Evolutionary conservation across 2,797 vertebrate genomes (phyloP), one percentile per base, ranked within the genome.

Genomic region (Microtus californicus): DNA sequence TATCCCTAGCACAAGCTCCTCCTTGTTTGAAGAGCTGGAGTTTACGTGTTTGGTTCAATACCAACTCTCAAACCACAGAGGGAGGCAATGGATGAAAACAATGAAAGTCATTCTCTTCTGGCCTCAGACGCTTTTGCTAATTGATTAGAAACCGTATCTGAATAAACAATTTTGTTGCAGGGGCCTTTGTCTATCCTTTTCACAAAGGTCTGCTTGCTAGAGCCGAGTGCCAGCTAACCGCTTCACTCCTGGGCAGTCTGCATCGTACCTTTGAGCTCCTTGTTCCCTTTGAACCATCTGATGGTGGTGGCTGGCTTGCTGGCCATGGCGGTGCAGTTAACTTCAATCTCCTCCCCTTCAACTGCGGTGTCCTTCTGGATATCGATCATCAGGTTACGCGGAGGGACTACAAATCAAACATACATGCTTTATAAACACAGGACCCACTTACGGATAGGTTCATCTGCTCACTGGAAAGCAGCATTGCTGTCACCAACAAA

Each of bases 251-350:
- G 51, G 77, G 43, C 15, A 51, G 3, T 23, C 34, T 13, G 9
- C 2, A 0, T 1, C 85, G 97, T 97, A 99, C 99, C 99, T 89
- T 98, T 98, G 73, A 99, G 98, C 97, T 99, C 99, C 96, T 99
- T 99, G 98, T 99, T 99, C 81, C 99, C 99, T 98, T 99, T 99
- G 99, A 99, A 99, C 99, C 99, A 99, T 98, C 99, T 98, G 99
- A 99, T 99, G 96, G 98, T 99, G 45, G 99, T 99, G 90, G 99
- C 99, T 86, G 99, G 99, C 98, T 99, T 99, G 98, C 99, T 99
- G 98, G 99, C 99, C 98, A 99, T 99, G 97, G 99, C 99, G 0
- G 98, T 99, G 98, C 99, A 99, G 98, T 99, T 99, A 98, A 99
- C 99, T 98, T 99, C 99, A 0, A 99, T 99, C 98, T 99, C 99